These are phyloP conservation scores for Chionodraco myersi DNA, from an alignment of 2,113 vertebrate species.

Conservation along the genomic window DNA sequence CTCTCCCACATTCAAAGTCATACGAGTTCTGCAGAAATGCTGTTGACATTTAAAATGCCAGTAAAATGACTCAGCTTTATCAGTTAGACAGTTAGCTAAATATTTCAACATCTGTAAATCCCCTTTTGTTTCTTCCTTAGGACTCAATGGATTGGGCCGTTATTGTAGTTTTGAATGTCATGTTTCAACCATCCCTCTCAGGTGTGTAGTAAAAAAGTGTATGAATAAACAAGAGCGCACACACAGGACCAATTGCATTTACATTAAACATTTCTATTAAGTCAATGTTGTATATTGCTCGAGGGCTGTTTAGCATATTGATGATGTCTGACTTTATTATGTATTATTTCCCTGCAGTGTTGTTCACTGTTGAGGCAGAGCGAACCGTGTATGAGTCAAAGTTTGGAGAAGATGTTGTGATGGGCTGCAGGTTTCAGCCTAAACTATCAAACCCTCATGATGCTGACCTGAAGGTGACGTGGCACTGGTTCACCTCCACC, in stretches of 20 bases:
- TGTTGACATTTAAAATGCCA: neutral
- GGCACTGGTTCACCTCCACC: constrained; percentile 63
- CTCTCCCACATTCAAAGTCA: neutral
- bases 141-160: constrained; percentile 68
- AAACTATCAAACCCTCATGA: constrained; percentile 33
- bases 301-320: neutral
- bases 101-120: constrained; percentile 7
- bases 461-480: constrained; percentile 81
- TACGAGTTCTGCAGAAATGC: neutral
- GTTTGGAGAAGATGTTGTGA: constrained; percentile 81
- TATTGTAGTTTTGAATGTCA: constrained; percentile 58
- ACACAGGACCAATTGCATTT: neutral
- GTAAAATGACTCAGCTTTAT: constrained; percentile 23
- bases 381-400: constrained; percentile 75
- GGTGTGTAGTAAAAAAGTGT: constrained; percentile 26
- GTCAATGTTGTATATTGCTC: neutral
- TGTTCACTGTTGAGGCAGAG: constrained; percentile 87
- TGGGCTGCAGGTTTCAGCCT: constrained; percentile 89
- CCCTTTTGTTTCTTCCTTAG: constrained; percentile 47
- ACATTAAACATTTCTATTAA: neutral
- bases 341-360: constrained; percentile 73
- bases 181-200: constrained; percentile 60
- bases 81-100: neutral
- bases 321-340: neutral
- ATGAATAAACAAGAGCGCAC: neutral